These are phyloP conservation scores for Hydropsyche betteni DNA, from an alignment of 2,888 invertebrate genomes.

Conservation along the genomic window DNA sequence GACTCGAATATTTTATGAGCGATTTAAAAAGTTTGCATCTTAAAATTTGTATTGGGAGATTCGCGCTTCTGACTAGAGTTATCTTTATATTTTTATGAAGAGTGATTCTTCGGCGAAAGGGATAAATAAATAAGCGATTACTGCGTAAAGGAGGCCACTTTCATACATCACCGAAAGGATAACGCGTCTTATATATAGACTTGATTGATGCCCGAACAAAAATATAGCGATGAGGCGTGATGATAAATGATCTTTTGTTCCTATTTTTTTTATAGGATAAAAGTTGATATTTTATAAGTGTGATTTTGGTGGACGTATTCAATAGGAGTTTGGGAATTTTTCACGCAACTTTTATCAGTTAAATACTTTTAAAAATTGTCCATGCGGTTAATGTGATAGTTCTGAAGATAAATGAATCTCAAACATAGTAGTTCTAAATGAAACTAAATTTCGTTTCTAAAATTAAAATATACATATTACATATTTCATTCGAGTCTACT, in stretches of 20 bases:
- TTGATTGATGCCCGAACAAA: conserved; percentile 21
- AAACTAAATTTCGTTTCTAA: too few species aligned
- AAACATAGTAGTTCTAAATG: too few species aligned
- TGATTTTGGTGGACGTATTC: too few species aligned
- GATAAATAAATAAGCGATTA: conserved; percentile 21
- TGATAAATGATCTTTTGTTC: conserved; percentile 29
- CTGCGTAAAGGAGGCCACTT: conserved; percentile 16
- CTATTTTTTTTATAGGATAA: neutral
- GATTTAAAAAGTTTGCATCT: neutral
- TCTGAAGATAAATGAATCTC: too few species aligned
- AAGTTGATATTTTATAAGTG: neutral
- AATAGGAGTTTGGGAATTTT: too few species aligned
- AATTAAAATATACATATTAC: too few species aligned
- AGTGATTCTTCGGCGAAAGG: neutral
- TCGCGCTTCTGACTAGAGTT: neutral
- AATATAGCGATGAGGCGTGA: conserved; percentile 34
- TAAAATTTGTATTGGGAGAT: too few species aligned
- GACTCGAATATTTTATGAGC: conserved; percentile 18
- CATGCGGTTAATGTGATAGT: too few species aligned
- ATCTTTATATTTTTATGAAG: neutral
- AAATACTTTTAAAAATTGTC: too few species aligned
- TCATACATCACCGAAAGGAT: conserved; percentile 3
- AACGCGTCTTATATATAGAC: conserved; percentile 1
- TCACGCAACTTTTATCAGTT: too few species aligned
- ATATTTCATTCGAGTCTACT: too few species aligned